phyloP scores from a whole-genome alignment of 2,797 vertebrate species.

The Columba guinea region DNA sequence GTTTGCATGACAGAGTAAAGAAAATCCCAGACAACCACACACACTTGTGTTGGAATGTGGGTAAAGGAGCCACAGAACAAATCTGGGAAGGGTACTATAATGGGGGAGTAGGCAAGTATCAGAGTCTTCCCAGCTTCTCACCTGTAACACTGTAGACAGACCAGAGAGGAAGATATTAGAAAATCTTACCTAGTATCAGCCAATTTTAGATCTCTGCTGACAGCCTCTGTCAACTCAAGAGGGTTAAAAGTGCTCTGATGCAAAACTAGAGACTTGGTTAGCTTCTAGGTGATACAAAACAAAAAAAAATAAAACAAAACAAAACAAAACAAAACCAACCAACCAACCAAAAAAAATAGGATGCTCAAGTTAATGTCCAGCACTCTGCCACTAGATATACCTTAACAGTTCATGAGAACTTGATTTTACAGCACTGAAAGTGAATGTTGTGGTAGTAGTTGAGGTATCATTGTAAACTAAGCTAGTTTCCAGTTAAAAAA shows the following conservation, averaged over 20 bases:
- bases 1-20: not conserved
- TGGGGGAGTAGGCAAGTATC: not conserved
- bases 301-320: not conserved
- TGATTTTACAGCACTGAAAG: not conserved
- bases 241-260: not conserved
- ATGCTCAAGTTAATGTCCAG: not conserved
- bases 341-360: not conserved
- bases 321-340: not conserved
- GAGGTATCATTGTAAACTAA: not conserved
- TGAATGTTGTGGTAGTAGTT: not conserved
- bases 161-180: not conserved
- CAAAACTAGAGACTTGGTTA: not conserved
- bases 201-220: not conserved
- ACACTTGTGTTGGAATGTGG: accelerated
- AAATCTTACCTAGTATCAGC: not conserved
- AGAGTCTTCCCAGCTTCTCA: not conserved
- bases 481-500: not conserved
- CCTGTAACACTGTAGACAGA: not conserved
- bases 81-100: not conserved
- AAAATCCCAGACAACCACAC: not conserved
- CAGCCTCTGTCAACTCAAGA: not conserved
- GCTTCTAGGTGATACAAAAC: not conserved
- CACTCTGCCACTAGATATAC: not conserved
- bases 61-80: not conserved
- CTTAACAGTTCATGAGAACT: not conserved